Percentiles rank a stretch among this genome's conserved stretches.
Evolutionary conservation across 2,113 vertebrate genomes (phyloP).

Genomic region (Perca fluviatilis): DNA sequence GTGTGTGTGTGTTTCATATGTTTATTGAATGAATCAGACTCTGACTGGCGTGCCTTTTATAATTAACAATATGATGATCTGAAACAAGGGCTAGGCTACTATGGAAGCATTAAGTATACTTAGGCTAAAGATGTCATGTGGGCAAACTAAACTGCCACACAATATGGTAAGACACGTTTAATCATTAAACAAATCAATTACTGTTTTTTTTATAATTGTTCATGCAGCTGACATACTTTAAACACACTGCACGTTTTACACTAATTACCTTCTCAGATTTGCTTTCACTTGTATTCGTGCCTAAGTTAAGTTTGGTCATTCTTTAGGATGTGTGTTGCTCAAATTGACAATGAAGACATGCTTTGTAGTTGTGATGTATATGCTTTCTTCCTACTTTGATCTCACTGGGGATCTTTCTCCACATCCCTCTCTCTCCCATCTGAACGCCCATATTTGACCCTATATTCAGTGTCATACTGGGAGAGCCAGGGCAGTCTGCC

Average conservation of each 20-base stretch:
- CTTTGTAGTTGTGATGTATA: conserved; percentile 8
- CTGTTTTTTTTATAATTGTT: no score
- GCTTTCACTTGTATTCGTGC: not conserved
- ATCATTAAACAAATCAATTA: no score
- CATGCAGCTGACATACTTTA: not conserved
- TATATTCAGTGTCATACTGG: conserved; percentile 24
- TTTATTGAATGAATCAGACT: conserved; percentile 37
- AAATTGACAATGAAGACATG: not conserved
- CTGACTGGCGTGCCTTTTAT: not conserved
- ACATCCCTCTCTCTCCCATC: conserved; percentile 8
- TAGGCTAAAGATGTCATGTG: not conserved
- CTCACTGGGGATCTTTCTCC: conserved; percentile 9
- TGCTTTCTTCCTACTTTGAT: conserved; percentile 42
- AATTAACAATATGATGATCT: not conserved
- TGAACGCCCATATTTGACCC: conserved; percentile 43
- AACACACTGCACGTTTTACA: not conserved
- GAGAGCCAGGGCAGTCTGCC: conserved; percentile 38
- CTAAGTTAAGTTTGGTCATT: not conserved
- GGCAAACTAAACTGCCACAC: not conserved
- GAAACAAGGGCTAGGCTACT: not conserved
- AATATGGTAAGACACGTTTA: not conserved
- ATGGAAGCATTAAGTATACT: not conserved
- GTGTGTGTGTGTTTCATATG: not conserved
- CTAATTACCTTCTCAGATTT: not conserved
- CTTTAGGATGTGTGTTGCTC: not conserved